Percentiles rank a stretch among this genome's conserved stretches.
Evolutionary conservation across 2,888 invertebrate genomes (phyloP).

Genomic region (Galerucella calmariensis): DNA sequence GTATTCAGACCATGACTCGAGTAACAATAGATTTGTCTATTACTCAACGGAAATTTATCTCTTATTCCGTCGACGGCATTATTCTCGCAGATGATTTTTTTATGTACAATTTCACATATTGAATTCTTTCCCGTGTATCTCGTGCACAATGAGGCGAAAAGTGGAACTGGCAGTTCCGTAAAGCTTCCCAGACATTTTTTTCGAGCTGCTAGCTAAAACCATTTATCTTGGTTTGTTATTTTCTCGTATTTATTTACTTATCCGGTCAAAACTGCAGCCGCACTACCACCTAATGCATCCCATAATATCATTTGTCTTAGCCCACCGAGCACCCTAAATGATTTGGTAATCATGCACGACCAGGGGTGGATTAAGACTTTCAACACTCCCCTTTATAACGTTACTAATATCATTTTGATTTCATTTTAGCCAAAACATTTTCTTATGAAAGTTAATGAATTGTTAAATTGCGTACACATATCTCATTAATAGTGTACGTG

Average conservation of each 20-base stretch:
- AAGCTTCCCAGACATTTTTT: slow-evolving; percentile 58
- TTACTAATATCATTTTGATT: neutral
- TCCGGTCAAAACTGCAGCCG: slow-evolving; percentile 58
- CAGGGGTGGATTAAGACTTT: slow-evolving; percentile 32
- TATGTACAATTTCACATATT: slow-evolving; percentile 51
- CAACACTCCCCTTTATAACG: slow-evolving; percentile 14
- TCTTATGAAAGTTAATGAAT: neutral
- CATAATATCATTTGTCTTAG: slow-evolving; percentile 62
- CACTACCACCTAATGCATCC: slow-evolving; percentile 59
- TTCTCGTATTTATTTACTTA: slow-evolving; percentile 60
- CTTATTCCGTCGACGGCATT: slow-evolving; percentile 31
- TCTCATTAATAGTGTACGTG: neutral
- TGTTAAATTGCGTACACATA: neutral
- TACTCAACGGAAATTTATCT: slow-evolving; percentile 34
- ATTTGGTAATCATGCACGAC: slow-evolving; percentile 39
- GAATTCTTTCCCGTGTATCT: slow-evolving; percentile 50
- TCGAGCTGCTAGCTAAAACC: slow-evolving; percentile 56
- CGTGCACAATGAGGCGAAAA: slow-evolving; percentile 52
- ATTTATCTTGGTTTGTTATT: slow-evolving; percentile 63
- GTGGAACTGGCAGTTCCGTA: slow-evolving; percentile 47
- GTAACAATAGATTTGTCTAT: slow-evolving; percentile 33
- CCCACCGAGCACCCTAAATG: slow-evolving; percentile 53
- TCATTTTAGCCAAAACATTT: neutral
- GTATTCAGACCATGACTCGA: slow-evolving; percentile 34
- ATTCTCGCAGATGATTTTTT: slow-evolving; percentile 42